A percentile compares a stretch with the other conserved stretches of the same genome.
Conservation (phyloP, 2,888 invertebrate species). For the Pheosia tremula region DNA sequence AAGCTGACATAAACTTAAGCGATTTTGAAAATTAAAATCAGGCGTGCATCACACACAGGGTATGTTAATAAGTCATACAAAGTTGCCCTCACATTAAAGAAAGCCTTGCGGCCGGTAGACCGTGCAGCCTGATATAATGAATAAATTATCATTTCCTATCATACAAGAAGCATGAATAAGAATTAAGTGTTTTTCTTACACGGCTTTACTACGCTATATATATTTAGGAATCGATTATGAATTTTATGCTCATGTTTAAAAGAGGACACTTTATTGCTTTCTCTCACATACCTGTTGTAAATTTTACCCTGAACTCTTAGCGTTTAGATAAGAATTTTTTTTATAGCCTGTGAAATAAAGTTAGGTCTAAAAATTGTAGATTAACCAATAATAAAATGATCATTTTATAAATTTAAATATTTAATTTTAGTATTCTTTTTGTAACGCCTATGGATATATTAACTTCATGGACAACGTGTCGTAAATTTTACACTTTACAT, state of each 20-base stretch:
- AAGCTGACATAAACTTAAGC: conserved; percentile 35
- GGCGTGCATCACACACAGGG: conserved; percentile 38
- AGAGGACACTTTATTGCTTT: too few relatives aligned
- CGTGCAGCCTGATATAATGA: conserved; percentile 38
- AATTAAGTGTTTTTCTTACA: conserved; percentile 32
- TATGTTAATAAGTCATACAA: conserved; percentile 47
- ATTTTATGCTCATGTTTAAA: background rate
- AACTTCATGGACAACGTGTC: background rate
- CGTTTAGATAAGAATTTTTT: too few relatives aligned
- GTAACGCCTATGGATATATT: background rate
- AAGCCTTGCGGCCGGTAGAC: conserved; percentile 41
- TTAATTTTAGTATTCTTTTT: background rate
- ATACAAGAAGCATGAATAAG: conserved; percentile 35
- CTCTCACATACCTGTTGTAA: too few relatives aligned
- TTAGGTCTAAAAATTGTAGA: background rate
- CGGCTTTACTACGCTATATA: conserved; percentile 12
- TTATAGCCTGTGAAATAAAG: background rate
- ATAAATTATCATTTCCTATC: conserved; percentile 41
- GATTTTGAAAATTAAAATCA: conserved; percentile 35
- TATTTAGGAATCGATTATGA: conserved; percentile 18
- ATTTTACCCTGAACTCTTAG: too few relatives aligned
- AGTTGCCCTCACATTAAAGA: conserved; percentile 45
- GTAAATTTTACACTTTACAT: background rate
- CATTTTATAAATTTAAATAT: background rate
- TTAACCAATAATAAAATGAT: background rate